phyloP scores from a whole-genome alignment of 2,888 invertebrate genomes.

The Sarcophaga caerulescens region DNA sequence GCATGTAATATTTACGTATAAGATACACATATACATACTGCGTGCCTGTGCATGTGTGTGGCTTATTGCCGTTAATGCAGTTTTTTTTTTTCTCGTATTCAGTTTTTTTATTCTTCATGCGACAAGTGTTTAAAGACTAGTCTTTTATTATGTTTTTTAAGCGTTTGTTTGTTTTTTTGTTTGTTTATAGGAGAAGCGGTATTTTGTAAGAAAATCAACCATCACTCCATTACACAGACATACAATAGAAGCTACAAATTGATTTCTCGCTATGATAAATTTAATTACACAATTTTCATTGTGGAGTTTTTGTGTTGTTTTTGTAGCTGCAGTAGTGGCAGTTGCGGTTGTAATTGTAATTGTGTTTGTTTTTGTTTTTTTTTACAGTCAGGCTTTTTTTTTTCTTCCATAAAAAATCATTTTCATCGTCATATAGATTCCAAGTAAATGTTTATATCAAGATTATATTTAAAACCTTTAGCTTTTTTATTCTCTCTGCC shows the following conservation, averaged over 20 bases:
- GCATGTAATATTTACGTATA: background rate
- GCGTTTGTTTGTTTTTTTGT: background rate
- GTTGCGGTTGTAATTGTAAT: background rate
- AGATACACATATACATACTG: background rate
- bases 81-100: conserved; percentile 40
- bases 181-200: conserved; percentile 52
- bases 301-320: conserved; percentile 35
- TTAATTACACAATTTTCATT: conserved; percentile 70
- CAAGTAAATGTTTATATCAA: conserved; percentile 61
- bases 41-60: conserved; percentile 40
- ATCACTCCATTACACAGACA: conserved; percentile 36
- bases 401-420: conserved; percentile 31
- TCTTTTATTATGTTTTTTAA: conserved; percentile 5
- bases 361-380: conserved; percentile 8
- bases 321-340: background rate
- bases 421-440: conserved; percentile 49
- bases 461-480: conserved; percentile 47
- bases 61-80: conserved; percentile 49
- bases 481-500: background rate
- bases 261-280: conserved; percentile 70
- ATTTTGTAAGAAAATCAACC: conserved; percentile 63
- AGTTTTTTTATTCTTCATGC: conserved; percentile 46
- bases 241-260: conserved; percentile 53
- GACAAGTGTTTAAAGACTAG: conserved; percentile 66
- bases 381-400: conserved; percentile 27